A percentile compares a stretch with the other conserved stretches of the same genome.
Evolutionary conservation across 2,113 vertebrate species (phyloP).

Genomic region (Reinhardtius hippoglossoides): DNA sequence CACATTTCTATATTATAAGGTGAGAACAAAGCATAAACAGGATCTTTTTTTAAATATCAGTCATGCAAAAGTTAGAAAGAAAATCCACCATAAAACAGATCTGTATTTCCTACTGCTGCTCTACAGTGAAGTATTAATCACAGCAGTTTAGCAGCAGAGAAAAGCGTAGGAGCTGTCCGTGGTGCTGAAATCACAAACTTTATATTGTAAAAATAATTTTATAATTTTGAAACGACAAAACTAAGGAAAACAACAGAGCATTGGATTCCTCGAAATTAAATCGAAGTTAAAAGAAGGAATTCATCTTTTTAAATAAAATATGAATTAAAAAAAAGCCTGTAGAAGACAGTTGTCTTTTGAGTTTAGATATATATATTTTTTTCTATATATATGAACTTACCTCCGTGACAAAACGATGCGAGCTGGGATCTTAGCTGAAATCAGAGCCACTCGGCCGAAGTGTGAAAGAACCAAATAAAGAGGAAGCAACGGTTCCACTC

Average conservation of each 20-base stretch:
- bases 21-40: no score
- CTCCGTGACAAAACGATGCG: slow-evolving; percentile 45
- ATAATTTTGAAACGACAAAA: no score
- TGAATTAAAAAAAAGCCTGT: no score
- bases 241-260: no score
- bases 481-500: neutral
- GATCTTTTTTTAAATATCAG: neutral
- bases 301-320: no score
- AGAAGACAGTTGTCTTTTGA: no score
- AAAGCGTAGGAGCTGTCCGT: slow-evolving; percentile 59
- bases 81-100: neutral
- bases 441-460: neutral
- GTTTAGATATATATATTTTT: no score
- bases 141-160: neutral
- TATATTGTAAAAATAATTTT: no score
- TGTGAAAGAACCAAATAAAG: neutral
- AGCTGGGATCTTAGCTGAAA: slow-evolving; percentile 34
- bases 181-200: slow-evolving; percentile 74
- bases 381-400: slow-evolving; percentile 38
- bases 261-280: no score
- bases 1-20: neutral
- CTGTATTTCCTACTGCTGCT: neutral
- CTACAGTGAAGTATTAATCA: neutral
- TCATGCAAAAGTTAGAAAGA: neutral
- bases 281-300: no score